Evolutionary conservation across 2,113 vertebrate genomes (phyloP).

Genomic region (Tor tambroides): DNA sequence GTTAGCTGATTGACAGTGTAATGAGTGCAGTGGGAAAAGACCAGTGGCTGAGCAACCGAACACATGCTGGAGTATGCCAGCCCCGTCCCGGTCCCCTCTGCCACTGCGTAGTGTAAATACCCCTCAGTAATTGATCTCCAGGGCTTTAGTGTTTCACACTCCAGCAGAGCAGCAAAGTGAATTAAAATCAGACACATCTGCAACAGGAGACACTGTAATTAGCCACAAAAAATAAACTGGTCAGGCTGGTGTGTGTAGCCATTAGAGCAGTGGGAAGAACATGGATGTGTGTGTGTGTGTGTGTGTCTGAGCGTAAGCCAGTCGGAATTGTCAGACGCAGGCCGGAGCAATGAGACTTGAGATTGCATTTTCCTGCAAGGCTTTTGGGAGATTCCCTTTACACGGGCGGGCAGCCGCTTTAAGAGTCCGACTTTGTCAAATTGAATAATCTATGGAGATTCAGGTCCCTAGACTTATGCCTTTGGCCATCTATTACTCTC

Average conservation of each 20-base stretch:
- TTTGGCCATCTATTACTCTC: background rate
- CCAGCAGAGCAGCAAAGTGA: slow-evolving; percentile 62
- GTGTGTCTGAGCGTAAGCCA: background rate
- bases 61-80: slow-evolving; percentile 34
- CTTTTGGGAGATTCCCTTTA: slow-evolving; percentile 32
- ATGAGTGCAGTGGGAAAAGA: slow-evolving; percentile 21
- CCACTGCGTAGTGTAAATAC: slow-evolving; percentile 67
- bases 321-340: background rate
- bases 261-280: slow-evolving; percentile 37
- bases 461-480: background rate
- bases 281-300: background rate
- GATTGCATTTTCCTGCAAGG: slow-evolving; percentile 3
- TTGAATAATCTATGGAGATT: background rate
- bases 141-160: slow-evolving; percentile 64
- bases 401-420: background rate
- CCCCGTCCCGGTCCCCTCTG: slow-evolving; percentile 22
- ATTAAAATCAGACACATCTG: slow-evolving; percentile 67
- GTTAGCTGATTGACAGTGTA: background rate
- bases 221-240: slow-evolving; percentile 59
- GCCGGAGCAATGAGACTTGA: background rate
- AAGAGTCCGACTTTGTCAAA: slow-evolving; percentile 26
- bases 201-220: slow-evolving; percentile 64
- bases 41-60: background rate
- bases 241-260: slow-evolving; percentile 50
- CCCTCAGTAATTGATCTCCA: slow-evolving; percentile 74